phyloP scores from a whole-genome alignment of 1,140 invertebrate species.

The Heterodera carotae region DNA sequence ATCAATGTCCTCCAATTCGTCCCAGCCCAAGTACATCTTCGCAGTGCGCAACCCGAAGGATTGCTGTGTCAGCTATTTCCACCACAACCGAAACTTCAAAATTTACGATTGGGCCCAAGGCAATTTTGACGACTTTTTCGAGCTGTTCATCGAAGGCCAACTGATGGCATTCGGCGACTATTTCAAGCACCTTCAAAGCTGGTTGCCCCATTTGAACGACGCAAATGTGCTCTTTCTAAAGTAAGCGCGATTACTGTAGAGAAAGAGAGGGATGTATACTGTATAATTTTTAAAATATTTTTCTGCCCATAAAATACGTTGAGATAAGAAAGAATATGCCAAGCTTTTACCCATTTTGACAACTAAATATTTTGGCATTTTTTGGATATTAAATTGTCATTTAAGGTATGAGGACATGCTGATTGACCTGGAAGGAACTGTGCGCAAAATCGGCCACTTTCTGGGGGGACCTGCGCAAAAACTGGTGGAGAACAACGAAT shows the following conservation, averaged over 20 bases:
- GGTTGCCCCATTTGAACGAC: constrained; percentile 59
- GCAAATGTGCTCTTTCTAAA: constrained; percentile 65
- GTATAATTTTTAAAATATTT: constrained; percentile 9
- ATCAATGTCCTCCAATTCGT: constrained; percentile 56
- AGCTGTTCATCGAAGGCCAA: constrained; percentile 63
- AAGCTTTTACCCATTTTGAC: no score
- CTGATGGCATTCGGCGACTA: constrained; percentile 66
- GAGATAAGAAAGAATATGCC: no score
- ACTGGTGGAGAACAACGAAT: constrained; percentile 44
- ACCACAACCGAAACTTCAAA: constrained; percentile 64
- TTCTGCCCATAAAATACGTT: background rate
- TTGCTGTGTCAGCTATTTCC: constrained; percentile 52
- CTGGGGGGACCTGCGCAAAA: constrained; percentile 56
- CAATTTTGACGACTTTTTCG: constrained; percentile 64
- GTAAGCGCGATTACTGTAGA: background rate
- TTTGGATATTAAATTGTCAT: background rate
- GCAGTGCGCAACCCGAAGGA: constrained; percentile 45
- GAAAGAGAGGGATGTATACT: background rate
- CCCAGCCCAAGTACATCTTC: constrained; percentile 61
- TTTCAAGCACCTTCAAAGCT: constrained; percentile 65
- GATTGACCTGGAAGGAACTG: constrained; percentile 45
- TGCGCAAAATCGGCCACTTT: constrained; percentile 61
- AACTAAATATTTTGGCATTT: background rate
- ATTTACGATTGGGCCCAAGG: constrained; percentile 57
- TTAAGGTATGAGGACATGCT: constrained; percentile 63